These are phyloP conservation scores for Varecia variegata DNA, from an alignment of 2,797 vertebrate genomes.

Conservation along the genomic window DNA sequence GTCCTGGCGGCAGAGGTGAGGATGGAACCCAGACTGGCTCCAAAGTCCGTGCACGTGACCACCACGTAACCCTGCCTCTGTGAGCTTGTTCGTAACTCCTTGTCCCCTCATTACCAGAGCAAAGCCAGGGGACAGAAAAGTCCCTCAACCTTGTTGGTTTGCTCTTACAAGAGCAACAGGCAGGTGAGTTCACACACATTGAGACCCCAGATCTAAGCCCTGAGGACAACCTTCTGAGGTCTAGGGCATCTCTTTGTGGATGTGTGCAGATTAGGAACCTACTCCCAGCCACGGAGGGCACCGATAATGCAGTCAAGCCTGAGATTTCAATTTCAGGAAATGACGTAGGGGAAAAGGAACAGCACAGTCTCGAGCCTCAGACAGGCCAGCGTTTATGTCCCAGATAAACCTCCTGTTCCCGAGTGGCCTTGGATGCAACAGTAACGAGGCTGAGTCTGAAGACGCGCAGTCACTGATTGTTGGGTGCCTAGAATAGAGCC, in stretches of 20 bases:
- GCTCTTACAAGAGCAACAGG: not conserved
- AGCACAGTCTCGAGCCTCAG: not conserved
- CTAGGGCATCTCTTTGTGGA: not conserved
- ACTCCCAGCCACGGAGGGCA: not conserved
- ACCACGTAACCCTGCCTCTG: rapidly evolving
- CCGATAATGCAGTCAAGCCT: rapidly evolving
- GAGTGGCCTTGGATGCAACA: not conserved
- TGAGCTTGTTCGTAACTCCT: too few species aligned
- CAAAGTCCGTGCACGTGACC: not conserved
- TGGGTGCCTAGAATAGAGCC: too few species aligned
- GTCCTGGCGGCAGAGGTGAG: not conserved
- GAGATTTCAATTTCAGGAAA: not conserved
- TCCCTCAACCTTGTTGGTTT: not conserved
- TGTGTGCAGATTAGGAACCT: not conserved
- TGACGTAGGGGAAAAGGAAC: not conserved
- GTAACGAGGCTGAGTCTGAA: not conserved
- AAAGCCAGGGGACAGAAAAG: not conserved
- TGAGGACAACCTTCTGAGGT: not conserved
- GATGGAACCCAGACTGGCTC: not conserved
- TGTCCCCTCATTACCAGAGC: not conserved
- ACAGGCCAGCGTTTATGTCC: not conserved
- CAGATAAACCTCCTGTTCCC: too few species aligned
- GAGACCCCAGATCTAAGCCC: not conserved
- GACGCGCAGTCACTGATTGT: not conserved
- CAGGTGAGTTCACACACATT: not conserved